phyloP scores from a whole-genome alignment of 2,888 invertebrate species.

The Drosophila kuntzei region DNA sequence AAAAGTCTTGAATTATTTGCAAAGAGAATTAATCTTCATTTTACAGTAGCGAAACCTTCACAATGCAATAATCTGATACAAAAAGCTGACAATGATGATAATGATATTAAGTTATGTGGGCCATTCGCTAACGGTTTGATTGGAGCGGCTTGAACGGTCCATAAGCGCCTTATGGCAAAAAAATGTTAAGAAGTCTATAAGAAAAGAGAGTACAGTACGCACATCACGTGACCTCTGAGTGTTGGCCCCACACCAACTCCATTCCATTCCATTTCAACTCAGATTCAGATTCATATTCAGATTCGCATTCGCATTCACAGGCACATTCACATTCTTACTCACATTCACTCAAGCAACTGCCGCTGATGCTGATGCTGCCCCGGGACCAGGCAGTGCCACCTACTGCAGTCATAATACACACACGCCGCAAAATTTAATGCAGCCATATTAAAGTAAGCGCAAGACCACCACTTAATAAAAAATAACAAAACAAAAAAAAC shows the following conservation, averaged over 20 bases:
- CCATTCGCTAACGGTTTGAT: conserved; percentile 47
- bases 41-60: conserved; percentile 26
- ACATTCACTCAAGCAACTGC: conserved; percentile 23
- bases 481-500: conserved; percentile 25
- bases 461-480: conserved; percentile 76
- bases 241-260: conserved; percentile 58
- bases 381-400: conserved; percentile 71
- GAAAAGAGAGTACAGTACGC: conserved; percentile 59
- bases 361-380: conserved; percentile 47
- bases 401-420: conserved; percentile 78
- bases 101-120: conserved; percentile 37
- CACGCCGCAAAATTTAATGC: conserved; percentile 76
- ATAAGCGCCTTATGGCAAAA: conserved; percentile 50
- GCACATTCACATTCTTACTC: conserved; percentile 24
- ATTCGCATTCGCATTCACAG: conserved; percentile 44
- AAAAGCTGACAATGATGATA: conserved; percentile 28
- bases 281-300: conserved; percentile 33
- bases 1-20: background rate
- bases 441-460: conserved; percentile 77
- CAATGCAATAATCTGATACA: conserved; percentile 1
- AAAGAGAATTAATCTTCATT: conserved; percentile 13
- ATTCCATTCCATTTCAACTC: conserved; percentile 39
- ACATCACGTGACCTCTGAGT: conserved; percentile 63
- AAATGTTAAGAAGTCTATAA: conserved; percentile 1
- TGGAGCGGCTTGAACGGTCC: conserved; percentile 37